Base-by-base conservation (phyloP, 2,797 vertebrate species). In the Podargus strigoides region DNA sequence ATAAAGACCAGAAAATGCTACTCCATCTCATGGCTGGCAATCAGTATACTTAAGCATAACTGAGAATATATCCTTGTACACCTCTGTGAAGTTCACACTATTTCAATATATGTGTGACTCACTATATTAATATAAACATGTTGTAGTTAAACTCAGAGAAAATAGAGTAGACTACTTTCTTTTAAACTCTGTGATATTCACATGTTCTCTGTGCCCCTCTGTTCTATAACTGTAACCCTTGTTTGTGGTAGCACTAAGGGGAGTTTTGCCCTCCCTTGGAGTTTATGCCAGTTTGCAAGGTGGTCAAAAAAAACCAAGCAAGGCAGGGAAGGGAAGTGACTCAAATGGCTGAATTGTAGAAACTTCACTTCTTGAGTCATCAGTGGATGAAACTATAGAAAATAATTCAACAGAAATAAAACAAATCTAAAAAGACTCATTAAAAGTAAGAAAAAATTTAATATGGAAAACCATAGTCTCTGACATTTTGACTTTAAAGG, bases 91-190 rank as follows among this genome's bases (percentile, higher is more conserved):
- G 23, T 28, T 50, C 14, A 44, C 8, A 15, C n/a, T 47, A 30
- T 68, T 46, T 69, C 24, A 85, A 42, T 30, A 28, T 39, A 44
- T 36, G 30, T 27, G 5, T 49, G 19, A 50, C 3, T 27, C 44
- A 39, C 23, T 32, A 7, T 22, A 58, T n/a, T 39, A 42, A 59
- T 16, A 39, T 13, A 41, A 60, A 44, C 5, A 69, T 4, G 2
- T 27, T 52, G 13, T 2, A 56, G 32, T 46, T 46, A 15, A 62
- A 80, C 15, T n/a, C 20, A 3, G 18, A 73, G 6, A 6, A 87
- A 68, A 34, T 0, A 10, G 6, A 67, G 50, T 1, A 44, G 32
- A 23, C 3, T 39, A 1, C 2, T 32, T 23, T 30, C 14, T 73
- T 70, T 34, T n/a, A 47, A 75, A 10, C 2, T 58, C 16, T 34